These are phyloP conservation scores for Mesoligia furuncula DNA, from an alignment of 2,888 invertebrate species.

Conservation along the genomic window DNA sequence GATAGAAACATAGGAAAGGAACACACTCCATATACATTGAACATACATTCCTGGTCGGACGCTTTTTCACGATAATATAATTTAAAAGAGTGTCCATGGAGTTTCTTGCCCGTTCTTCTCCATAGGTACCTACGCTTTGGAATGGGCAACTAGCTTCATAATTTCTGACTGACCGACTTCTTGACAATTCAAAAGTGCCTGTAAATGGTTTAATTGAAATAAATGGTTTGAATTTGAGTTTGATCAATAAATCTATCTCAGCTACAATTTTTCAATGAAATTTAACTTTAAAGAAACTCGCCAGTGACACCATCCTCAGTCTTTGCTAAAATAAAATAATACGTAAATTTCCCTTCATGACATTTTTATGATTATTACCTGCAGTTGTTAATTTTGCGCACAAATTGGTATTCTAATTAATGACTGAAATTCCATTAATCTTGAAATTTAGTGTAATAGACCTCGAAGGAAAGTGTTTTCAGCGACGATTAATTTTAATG, in stretches of 20 bases:
- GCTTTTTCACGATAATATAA: too few relatives aligned
- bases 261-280: constrained; percentile 25
- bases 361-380: constrained; percentile 65
- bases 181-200: too few relatives aligned
- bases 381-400: constrained; percentile 58
- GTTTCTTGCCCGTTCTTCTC: too few relatives aligned
- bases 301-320: background rate
- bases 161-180: too few relatives aligned
- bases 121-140: too few relatives aligned
- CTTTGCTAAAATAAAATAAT: constrained; percentile 53
- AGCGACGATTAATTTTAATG: constrained; percentile 60
- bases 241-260: background rate
- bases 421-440: constrained; percentile 56
- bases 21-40: too few relatives aligned
- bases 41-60: too few relatives aligned
- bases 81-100: too few relatives aligned
- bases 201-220: too few relatives aligned
- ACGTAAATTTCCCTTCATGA: constrained; percentile 49
- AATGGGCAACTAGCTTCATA: too few relatives aligned
- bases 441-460: constrained; percentile 59
- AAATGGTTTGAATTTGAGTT: too few relatives aligned
- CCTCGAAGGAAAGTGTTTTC: constrained; percentile 52
- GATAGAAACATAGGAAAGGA: too few relatives aligned
- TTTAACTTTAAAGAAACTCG: constrained; percentile 2
- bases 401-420: constrained; percentile 44